Conservation (phyloP, 2,113 vertebrate genomes). For the Spermophilus dauricus region DNA sequence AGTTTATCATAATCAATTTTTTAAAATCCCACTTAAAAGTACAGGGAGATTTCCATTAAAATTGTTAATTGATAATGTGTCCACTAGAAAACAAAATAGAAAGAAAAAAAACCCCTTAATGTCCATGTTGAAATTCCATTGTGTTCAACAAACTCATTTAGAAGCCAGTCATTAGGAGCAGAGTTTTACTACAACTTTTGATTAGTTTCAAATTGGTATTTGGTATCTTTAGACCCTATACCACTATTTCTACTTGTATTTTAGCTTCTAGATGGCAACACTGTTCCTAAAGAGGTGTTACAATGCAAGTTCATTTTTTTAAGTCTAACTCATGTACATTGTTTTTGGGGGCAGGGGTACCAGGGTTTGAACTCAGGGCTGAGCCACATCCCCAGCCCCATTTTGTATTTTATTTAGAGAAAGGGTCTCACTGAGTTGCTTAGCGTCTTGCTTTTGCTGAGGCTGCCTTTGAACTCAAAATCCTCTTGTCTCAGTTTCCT, state of each 20-base stretch:
- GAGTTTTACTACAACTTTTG: background rate
- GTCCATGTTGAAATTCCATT: background rate
- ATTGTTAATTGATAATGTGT: background rate
- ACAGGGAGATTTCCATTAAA: background rate
- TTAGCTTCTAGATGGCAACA: background rate
- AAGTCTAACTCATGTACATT: background rate
- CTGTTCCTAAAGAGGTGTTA: background rate
- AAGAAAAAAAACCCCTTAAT: background rate
- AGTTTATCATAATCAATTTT: slow-evolving; percentile 13
- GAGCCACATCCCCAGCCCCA: no score
- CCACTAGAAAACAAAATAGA: background rate
- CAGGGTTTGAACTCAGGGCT: no score
- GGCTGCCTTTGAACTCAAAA: no score
- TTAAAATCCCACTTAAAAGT: background rate
- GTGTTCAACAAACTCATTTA: background rate
- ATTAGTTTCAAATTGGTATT: slow-evolving; percentile 6
- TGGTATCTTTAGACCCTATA: background rate
- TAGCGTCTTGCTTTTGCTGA: no score
- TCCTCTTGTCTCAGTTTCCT: no score
- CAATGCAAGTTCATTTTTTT: background rate
- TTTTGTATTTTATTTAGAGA: no score
- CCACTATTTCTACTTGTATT: background rate
- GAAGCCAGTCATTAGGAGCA: slow-evolving; percentile 9
- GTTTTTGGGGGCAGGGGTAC: no score
- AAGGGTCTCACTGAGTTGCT: no score